Base-by-base conservation (phyloP, 2,888 invertebrate species). In the Papilio gigon region DNA sequence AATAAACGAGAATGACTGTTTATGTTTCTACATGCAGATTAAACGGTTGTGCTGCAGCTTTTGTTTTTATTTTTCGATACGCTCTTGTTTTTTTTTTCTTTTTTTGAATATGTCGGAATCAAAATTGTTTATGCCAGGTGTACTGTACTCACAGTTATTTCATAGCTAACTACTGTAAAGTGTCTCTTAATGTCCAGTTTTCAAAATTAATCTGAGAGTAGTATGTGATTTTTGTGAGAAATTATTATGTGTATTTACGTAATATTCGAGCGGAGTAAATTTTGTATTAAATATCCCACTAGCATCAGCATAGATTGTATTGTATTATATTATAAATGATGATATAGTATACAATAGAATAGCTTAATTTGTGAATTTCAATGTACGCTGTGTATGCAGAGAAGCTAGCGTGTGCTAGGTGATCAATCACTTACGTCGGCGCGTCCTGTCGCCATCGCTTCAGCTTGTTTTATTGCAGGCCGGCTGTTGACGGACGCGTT, bases 361-460 rank as follows among this genome's bases (percentile, higher is more conserved):
- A 35, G 20, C 8, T 5, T 63, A 33, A n/a, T 33, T 33, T 44
- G 20, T 20, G 14, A 50, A 47, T 42, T 61, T 44, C 47, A 63
- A 47, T 35, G 47, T 44, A 65, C 40, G 35, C 40, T 44, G 20
- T 59, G 37, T 59, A n/a, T n/a, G 63, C 70, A 62, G 69, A 69
- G 62, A 35, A 27, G 61, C 71, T 80, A n/a, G 59, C 82, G 84
- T 84, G 83, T 82, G 74, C 75, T 66, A 62, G 40, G 72, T 80
- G 82, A 85, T 85, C 85, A 85, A 85, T 86, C 85, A 85, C 78
- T 64, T 76, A 69, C 76, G 84, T 83, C 82, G 76, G 72, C 75
- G 77, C 78, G 72, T 77, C 78, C 82, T 81, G 84, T 81, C 80
- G 78, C 83, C 78, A 73, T 76, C 70, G 76, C 75, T 78, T 82